These are phyloP conservation scores for Pseudocheirus occidentalis DNA, from an alignment of 2,797 vertebrate species.

Conservation along the genomic window DNA sequence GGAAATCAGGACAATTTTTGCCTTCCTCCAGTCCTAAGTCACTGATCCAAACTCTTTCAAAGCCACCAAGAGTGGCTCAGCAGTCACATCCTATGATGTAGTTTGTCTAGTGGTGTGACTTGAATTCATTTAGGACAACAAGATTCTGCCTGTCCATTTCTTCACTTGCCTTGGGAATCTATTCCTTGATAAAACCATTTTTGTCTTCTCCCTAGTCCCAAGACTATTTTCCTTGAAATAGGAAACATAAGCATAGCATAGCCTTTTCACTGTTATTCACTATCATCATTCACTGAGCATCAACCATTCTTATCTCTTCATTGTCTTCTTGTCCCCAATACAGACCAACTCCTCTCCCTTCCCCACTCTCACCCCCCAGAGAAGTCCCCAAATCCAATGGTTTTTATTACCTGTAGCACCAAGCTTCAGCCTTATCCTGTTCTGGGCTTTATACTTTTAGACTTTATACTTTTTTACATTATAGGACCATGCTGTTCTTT, in stretches of 20 bases:
- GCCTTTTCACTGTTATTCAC: not conserved
- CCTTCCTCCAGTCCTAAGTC: not conserved
- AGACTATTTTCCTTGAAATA: not conserved
- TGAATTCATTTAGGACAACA: not conserved
- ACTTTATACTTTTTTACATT: too few species aligned
- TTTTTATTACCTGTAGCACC: not conserved
- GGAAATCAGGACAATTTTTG: not conserved
- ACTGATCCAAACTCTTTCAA: not conserved
- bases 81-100: not conserved
- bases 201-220: not conserved
- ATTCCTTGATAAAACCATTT: not conserved
- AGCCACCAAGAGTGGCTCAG: not conserved
- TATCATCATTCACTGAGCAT: not conserved
- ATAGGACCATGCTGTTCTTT: not conserved
- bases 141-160: not conserved
- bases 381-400: not conserved
- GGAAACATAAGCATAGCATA: not conserved
- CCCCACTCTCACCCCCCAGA: not conserved
- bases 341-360: not conserved
- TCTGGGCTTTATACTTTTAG: too few species aligned
- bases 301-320: not conserved
- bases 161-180: not conserved
- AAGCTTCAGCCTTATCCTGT: not conserved
- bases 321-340: not conserved
- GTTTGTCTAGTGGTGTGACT: not conserved